Evolutionary conservation across 2,888 invertebrate genomes (phyloP).

Genomic region (Xylota sylvarum): DNA sequence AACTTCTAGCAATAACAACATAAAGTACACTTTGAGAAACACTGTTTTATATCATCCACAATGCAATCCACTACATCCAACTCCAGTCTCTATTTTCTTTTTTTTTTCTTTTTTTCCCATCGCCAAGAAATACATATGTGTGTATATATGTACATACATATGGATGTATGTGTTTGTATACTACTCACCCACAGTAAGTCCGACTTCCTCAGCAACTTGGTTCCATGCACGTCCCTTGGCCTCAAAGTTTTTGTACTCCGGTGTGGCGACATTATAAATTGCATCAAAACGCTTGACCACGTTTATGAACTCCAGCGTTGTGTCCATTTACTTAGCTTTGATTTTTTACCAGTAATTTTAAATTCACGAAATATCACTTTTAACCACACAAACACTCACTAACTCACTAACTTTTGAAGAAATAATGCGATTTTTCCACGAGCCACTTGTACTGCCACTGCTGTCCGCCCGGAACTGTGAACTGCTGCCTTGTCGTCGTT

Average conservation of each 20-base stretch:
- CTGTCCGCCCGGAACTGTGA: conserved; percentile 40
- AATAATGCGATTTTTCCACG: conserved; percentile 34
- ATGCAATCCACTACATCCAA: conserved; percentile 13
- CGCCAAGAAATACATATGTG: not conserved
- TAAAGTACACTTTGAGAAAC: conserved; percentile 23
- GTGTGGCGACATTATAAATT: conserved; percentile 84
- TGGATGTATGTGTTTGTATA: not conserved
- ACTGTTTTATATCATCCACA: conserved; percentile 18
- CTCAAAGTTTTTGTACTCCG: conserved; percentile 84
- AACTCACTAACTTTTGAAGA: not conserved
- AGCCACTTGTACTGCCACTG: conserved; percentile 36
- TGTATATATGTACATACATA: too few species aligned
- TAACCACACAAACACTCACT: conserved; percentile 7
- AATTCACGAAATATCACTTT: conserved; percentile 11
- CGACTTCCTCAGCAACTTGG: conserved; percentile 84
- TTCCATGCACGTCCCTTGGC: conserved; percentile 84
- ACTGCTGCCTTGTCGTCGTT: conserved; percentile 52
- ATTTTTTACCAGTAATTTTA: not conserved
- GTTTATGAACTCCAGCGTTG: conserved; percentile 84
- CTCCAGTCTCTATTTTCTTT: conserved; percentile 8
- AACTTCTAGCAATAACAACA: conserved; percentile 13
- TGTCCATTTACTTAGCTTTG: conserved; percentile 79
- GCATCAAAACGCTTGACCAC: conserved; percentile 84
- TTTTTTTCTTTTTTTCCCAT: conserved; percentile 13
- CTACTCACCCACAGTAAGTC: conserved; percentile 83